Evolutionary conservation across 2,797 vertebrate genomes (phyloP).

Genomic region (Alectoris magna): DNA sequence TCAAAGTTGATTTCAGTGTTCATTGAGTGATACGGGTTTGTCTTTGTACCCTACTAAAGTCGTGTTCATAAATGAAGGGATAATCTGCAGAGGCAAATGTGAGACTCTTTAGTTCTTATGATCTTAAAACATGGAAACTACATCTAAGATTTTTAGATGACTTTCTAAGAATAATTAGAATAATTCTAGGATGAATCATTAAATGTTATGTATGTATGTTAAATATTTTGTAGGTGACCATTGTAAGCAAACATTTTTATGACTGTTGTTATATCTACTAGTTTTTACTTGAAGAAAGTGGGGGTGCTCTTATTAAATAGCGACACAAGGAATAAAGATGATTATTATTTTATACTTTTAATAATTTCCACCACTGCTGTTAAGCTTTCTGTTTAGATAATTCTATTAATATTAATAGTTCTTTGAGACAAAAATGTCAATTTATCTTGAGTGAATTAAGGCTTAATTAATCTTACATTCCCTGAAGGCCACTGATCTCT

Average conservation of each 20-base stretch:
- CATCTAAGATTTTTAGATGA: background rate
- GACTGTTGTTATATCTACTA: background rate
- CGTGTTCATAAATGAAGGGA: background rate
- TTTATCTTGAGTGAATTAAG: slow-evolving; percentile 74
- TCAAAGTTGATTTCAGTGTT: background rate
- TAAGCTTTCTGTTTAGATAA: slow-evolving; percentile 56
- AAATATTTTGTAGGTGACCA: background rate
- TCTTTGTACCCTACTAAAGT: background rate
- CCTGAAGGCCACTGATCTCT: slow-evolving; percentile 72
- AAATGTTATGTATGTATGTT: background rate
- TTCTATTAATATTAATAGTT: background rate
- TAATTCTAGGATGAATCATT: background rate
- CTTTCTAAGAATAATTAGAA: background rate
- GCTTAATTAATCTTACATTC: slow-evolving; percentile 70
- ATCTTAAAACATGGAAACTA: background rate
- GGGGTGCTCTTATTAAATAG: slow-evolving; percentile 14
- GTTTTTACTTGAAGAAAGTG: background rate
- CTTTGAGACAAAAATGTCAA: slow-evolving; percentile 65
- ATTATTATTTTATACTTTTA: background rate
- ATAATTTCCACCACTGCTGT: slow-evolving; percentile 31
- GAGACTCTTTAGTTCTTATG: background rate
- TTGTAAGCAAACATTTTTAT: background rate
- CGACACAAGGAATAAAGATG: background rate
- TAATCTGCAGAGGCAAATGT: background rate
- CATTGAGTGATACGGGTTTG: background rate